Evolutionary conservation across 2,888 invertebrate genomes (phyloP).

Genomic region (Calameuta pallipes): DNA sequence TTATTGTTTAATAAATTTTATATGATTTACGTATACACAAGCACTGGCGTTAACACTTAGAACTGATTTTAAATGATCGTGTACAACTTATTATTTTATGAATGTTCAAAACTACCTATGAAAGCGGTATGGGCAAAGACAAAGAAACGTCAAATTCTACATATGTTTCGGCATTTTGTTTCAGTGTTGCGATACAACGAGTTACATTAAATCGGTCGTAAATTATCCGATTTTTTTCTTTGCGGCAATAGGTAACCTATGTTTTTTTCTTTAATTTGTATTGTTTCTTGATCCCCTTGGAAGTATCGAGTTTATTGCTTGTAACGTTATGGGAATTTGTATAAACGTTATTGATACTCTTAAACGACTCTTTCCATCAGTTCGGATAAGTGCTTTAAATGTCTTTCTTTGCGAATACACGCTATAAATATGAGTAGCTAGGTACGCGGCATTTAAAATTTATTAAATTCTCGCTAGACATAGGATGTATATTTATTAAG

Average conservation of each 20-base stretch:
- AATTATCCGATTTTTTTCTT: neutral
- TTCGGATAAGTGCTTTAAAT: neutral
- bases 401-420: neutral
- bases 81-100: neutral
- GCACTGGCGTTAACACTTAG: neutral
- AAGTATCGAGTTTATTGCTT: neutral
- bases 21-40: neutral
- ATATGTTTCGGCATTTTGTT: neutral
- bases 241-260: neutral
- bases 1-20: neutral
- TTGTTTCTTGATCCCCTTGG: neutral
- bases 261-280: neutral
- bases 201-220: neutral
- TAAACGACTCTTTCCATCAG: neutral
- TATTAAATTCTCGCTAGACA: neutral
- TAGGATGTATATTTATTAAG: constrained; percentile 6
- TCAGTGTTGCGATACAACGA: neutral
- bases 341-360: neutral
- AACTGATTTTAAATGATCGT: neutral
- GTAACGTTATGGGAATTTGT: neutral
- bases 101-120: neutral
- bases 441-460: neutral
- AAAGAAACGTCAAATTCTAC: neutral
- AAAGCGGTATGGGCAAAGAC: neutral
- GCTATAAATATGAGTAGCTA: neutral